Base-by-base conservation (phyloP, 2,888 invertebrate species). In the Yponomeuta sedellus region DNA sequence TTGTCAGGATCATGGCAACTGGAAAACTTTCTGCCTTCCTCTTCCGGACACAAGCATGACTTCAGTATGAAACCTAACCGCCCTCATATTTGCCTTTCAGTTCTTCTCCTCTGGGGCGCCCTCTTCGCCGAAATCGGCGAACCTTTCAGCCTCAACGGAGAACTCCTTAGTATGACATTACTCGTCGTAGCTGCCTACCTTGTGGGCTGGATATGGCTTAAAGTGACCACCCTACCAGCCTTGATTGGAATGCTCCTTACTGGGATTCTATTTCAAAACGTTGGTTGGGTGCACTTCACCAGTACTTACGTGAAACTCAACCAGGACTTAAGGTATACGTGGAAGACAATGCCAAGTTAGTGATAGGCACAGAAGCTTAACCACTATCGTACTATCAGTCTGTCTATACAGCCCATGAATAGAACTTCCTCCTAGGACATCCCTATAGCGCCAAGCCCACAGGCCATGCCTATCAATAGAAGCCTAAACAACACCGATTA, bases 221-320 rank as follows among this genome's bases (percentile, higher is more conserved):
- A 94, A 71, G 79, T 95, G 28, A 93, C 95, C 4, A 94, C 94
- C 0, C 80, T 96, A 67, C 96, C 96, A 61, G 94, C 95, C 0
- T 88, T 96, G 0, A 94, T 96, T 71, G 96, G 95, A 25, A 96
- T 96, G 95, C 85, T 96, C 57, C 81, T 95, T 67, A 94, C 94
- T 2, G 96, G 96, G 64, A 92, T 96, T 69, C 68, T 94, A 11
- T 92, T 94, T 73, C 94, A 93, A 79, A 95, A 95, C 77, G 78
- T 94, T 28, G 92, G 93, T 0, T 79, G 94, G 68, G 92, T 95
- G 4, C 83, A 92, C 72, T 88, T 90, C 85, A 94, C 94, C 61
- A 93, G 93, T 40, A 85, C 85, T 10, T 95, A 94, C 77, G 81
- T 87, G 66, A 88, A 92, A 71, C 92, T 95, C 34, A 93, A 94